Percentiles rank a stretch among this genome's conserved stretches.
Evolutionary conservation across 37 sponge, comb jelly and placozoan species (phyloP).

Genomic region (Mnemiopsis leidyi): DNA sequence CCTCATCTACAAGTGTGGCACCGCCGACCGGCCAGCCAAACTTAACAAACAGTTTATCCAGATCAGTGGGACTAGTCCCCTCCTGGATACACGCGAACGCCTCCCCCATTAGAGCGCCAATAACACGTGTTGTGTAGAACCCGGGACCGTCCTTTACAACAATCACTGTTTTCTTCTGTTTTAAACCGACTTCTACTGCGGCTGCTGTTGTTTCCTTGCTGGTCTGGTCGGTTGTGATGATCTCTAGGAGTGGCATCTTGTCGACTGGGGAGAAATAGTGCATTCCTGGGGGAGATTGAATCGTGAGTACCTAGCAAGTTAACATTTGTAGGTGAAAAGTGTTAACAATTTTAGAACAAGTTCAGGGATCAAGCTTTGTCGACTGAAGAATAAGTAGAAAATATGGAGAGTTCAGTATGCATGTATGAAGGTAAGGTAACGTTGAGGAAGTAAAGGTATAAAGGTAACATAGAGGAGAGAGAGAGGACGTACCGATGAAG

Average conservation of each 20-base stretch:
- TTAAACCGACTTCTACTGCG: slow-evolving; percentile 93
- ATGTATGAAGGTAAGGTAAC: no score
- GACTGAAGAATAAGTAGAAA: no score
- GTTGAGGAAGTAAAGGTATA: no score
- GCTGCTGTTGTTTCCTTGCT: slow-evolving; percentile 91
- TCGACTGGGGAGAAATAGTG: slow-evolving; percentile 99
- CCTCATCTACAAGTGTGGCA: slow-evolving; percentile 98
- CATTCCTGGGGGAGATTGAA: slow-evolving; percentile 96
- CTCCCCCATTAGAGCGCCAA: slow-evolving; percentile 94
- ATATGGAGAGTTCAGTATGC: no score
- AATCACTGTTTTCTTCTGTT: slow-evolving; percentile 96
- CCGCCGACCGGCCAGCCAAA: slow-evolving; percentile 98
- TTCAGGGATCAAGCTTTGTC: no score
- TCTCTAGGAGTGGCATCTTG: slow-evolving; percentile 98
- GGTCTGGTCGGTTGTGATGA: slow-evolving; percentile 97
- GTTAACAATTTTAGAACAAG: no score
- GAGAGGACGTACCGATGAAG: slow-evolving; percentile 20
- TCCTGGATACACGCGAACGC: slow-evolving; percentile 71
- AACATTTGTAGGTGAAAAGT: no score
- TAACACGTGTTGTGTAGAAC: slow-evolving; percentile 93
- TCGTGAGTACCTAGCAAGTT: no score
- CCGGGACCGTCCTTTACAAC: slow-evolving; percentile 99
- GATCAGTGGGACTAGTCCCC: slow-evolving; percentile 79
- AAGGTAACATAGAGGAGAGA: no score
- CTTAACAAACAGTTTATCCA: slow-evolving; percentile 80